These are phyloP conservation scores for Melanotaenia trifasciata DNA, from an alignment of 2,797 vertebrate genomes.

Conservation along the genomic window DNA sequence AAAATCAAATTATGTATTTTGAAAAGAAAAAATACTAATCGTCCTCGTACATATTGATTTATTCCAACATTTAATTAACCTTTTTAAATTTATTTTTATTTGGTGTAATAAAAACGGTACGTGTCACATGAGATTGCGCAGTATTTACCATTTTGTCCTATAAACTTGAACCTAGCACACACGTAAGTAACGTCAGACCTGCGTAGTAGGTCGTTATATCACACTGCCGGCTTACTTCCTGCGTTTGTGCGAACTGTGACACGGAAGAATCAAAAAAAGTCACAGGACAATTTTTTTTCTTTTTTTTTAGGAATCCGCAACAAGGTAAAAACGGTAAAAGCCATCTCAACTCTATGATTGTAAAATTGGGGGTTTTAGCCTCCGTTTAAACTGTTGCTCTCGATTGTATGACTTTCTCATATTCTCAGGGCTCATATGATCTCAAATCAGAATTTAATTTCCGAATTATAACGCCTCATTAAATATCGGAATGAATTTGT, in stretches of 20 bases:
- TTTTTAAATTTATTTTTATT: no score
- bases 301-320: background rate
- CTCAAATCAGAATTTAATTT: background rate
- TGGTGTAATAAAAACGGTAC: no score
- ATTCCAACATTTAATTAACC: no score
- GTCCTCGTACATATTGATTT: background rate
- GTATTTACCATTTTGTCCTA: background rate
- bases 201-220: slow-evolving; percentile 15
- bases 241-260: background rate
- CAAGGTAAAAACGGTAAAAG: background rate
- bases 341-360: no score
- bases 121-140: no score
- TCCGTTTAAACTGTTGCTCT: no score
- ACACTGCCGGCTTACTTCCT: slow-evolving; percentile 42
- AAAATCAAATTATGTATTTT: no score
- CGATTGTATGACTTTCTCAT: background rate
- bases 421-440: background rate
- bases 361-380: no score
- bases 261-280: background rate
- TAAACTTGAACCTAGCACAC: accelerated
- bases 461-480: background rate
- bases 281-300: no score
- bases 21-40: background rate
- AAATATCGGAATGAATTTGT: no score
- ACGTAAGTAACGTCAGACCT: slow-evolving; percentile 23